Conservation (phyloP, 2,888 invertebrate species). For the Nowickia ferox region DNA sequence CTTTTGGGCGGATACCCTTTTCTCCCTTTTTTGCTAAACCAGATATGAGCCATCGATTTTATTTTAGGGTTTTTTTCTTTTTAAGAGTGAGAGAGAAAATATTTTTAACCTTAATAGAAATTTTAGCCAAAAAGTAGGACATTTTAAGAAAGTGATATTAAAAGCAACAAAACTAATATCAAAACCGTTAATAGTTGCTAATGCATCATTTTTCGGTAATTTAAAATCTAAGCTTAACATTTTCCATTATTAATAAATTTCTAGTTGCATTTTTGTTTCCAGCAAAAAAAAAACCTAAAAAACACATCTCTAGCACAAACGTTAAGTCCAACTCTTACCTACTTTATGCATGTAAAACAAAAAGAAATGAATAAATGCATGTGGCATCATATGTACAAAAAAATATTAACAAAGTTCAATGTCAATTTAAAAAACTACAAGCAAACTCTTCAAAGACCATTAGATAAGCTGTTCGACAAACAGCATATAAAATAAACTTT, state of each 20-base stretch:
- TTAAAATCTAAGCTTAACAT: not conserved
- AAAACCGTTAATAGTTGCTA: not conserved
- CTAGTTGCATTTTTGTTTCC: not conserved
- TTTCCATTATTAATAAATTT: not conserved
- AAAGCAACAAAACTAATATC: too few relatives aligned
- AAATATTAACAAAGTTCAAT: slow-evolving; percentile 56
- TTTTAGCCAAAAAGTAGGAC: too few relatives aligned
- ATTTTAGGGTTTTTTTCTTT: not conserved
- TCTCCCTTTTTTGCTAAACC: not conserved
- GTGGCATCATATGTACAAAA: not conserved
- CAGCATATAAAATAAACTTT: slow-evolving; percentile 62
- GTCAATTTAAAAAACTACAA: slow-evolving; percentile 35
- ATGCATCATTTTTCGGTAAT: not conserved
- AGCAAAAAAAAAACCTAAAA: not conserved
- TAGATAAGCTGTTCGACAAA: slow-evolving; percentile 59
- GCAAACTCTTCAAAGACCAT: slow-evolving; percentile 54
- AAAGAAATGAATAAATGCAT: not conserved
- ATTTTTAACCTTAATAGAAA: too few relatives aligned
- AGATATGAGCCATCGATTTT: not conserved
- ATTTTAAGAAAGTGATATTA: too few relatives aligned
- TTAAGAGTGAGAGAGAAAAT: too few relatives aligned
- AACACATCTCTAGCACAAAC: not conserved
- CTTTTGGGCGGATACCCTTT: slow-evolving; percentile 1
- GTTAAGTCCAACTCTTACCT: not conserved
- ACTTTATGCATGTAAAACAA: not conserved